Conservation (phyloP, 2,113 vertebrate genomes). For the Podocnemis expansa region DNA sequence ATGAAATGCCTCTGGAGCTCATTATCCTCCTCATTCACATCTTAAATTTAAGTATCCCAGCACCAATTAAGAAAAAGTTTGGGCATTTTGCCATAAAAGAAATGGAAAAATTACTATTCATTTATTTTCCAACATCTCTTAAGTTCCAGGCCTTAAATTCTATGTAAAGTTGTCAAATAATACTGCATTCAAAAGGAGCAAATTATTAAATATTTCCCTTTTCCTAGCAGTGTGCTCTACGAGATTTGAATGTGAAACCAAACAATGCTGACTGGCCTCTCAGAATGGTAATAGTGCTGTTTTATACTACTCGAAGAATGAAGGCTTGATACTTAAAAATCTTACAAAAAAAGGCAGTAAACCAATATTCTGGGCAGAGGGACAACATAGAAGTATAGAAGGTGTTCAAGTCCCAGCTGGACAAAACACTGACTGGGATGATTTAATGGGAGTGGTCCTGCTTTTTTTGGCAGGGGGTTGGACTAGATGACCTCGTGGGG, state of each 20-base stretch:
- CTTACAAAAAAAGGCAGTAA: slow-evolving; percentile 69
- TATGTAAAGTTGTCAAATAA: background rate
- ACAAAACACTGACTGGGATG: no score
- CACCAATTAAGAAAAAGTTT: background rate
- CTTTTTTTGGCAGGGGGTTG: no score
- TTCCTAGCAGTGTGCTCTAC: background rate
- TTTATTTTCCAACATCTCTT: background rate
- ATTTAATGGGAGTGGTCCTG: no score
- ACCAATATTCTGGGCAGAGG: slow-evolving; percentile 66
- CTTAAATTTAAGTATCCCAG: slow-evolving; percentile 36
- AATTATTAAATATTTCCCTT: background rate
- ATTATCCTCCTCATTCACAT: background rate
- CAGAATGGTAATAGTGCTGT: background rate
- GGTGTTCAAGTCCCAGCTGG: no score
- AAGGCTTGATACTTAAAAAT: slow-evolving; percentile 41
- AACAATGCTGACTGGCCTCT: background rate
- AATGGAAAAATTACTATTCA: background rate
- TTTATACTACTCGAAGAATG: background rate
- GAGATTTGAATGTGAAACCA: background rate
- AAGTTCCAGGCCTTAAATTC: background rate
- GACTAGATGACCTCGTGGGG: no score
- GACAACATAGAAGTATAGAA: no score
- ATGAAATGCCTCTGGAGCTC: slow-evolving; percentile 3
- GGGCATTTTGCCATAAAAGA: background rate
- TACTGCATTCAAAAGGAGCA: background rate